A percentile compares a stretch with the other conserved stretches of the same genome.
phyloP scores from a whole-genome alignment of 2,113 vertebrate species.

The Caranx melampygus region DNA sequence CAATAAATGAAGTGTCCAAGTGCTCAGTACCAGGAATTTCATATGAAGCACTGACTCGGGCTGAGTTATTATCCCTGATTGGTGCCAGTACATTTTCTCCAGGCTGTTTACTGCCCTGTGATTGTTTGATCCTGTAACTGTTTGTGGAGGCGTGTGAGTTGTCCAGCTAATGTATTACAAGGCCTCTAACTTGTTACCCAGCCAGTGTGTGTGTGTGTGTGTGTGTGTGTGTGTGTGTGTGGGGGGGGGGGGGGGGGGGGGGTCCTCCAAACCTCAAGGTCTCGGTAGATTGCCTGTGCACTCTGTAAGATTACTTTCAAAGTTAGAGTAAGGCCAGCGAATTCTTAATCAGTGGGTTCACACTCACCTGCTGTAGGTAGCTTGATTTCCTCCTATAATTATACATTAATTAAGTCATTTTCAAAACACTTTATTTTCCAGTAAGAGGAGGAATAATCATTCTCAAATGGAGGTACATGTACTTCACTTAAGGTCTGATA shows the following conservation, averaged over 20 bases:
- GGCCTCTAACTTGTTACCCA: constrained; percentile 29
- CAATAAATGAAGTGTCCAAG: constrained; percentile 16
- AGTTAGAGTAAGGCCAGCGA: not conserved
- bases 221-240: too few species aligned
- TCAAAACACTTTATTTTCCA: not conserved
- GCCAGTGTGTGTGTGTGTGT: not conserved
- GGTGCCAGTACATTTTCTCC: not conserved
- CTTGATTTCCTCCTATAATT: not conserved
- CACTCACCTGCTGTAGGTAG: not conserved
- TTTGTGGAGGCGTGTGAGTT: constrained; percentile 24
- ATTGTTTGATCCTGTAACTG: constrained; percentile 42
- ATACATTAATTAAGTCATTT: not conserved
- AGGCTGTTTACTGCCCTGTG: constrained; percentile 36
- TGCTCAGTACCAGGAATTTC: constrained; percentile 1
- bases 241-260: too few species aligned
- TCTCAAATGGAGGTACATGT: not conserved
- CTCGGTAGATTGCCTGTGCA: constrained; percentile 13
- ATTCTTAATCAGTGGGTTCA: not conserved
- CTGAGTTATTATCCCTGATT: constrained; percentile 22
- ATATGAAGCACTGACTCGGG: constrained; percentile 8
- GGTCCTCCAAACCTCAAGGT: constrained; percentile 43
- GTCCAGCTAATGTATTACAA: constrained; percentile 30
- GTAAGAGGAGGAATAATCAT: not conserved
- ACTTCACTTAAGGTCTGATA: not conserved
- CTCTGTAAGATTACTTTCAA: constrained; percentile 22